Conservation (phyloP, 2,113 vertebrate species). For the Macroglossus sobrinus region DNA sequence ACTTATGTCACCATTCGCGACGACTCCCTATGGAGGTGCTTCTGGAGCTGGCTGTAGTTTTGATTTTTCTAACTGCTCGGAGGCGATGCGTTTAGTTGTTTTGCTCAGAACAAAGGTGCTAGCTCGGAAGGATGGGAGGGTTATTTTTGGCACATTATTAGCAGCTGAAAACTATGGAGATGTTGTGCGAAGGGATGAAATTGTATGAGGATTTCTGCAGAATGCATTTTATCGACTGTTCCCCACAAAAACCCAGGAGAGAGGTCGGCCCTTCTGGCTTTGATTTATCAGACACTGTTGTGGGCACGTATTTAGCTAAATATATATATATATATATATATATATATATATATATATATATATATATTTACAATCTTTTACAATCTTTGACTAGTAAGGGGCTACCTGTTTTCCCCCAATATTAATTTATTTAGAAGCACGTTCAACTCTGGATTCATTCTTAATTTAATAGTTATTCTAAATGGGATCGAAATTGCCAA, state of each 20-base stretch:
- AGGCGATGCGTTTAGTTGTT: slow-evolving; percentile 12
- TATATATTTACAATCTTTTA: too few relatives aligned
- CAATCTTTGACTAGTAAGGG: neutral
- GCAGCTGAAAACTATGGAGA: slow-evolving; percentile 73
- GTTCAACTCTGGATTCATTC: neutral
- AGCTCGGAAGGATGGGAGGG: slow-evolving; percentile 74
- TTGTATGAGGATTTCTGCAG: slow-evolving; percentile 42
- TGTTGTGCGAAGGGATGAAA: slow-evolving; percentile 61
- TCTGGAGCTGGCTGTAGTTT: slow-evolving; percentile 42
- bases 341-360: too few relatives aligned
- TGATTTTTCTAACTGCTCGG: slow-evolving; percentile 75
- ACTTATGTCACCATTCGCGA: slow-evolving; percentile 66
- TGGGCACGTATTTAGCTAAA: neutral
- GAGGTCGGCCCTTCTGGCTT: neutral
- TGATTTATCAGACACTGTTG: neutral
- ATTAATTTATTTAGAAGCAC: neutral
- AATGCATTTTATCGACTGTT: neutral
- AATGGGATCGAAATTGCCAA: neutral
- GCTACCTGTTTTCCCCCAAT: neutral
- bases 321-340: too few relatives aligned
- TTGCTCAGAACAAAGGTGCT: slow-evolving; percentile 72
- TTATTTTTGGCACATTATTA: slow-evolving; percentile 77
- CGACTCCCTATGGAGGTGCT: slow-evolving; percentile 58
- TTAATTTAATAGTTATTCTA: slow-evolving; percentile 33
- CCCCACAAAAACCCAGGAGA: neutral